A percentile compares a stretch with the other conserved stretches of the same genome.
Conservation (phyloP, 2,113 vertebrate genomes). For the Natator depressus region DNA sequence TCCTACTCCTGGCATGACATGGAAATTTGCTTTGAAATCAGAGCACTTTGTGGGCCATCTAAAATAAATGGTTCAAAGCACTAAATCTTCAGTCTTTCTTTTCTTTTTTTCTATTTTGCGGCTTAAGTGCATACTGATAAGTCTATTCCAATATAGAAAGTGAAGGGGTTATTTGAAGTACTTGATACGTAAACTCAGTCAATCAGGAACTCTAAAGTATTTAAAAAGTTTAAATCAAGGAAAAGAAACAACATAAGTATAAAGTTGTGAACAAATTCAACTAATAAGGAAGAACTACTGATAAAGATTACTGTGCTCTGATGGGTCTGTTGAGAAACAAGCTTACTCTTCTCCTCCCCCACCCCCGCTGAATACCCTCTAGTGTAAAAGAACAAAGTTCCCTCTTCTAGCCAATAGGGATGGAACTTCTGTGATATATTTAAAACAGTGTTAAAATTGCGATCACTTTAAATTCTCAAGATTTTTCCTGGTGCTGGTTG, state of each 20-base stretch:
- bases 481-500: too few species aligned
- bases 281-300: background rate
- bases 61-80: background rate
- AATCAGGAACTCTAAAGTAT: background rate
- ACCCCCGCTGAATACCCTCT: too few species aligned
- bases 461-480: too few species aligned
- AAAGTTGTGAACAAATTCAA: background rate
- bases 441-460: too few species aligned
- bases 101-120: background rate
- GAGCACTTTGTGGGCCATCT: background rate
- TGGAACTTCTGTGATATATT: too few species aligned
- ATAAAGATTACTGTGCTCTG: background rate
- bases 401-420: too few species aligned
- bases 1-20: too few species aligned
- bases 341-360: too few species aligned
- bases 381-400: too few species aligned
- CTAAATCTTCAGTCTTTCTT: background rate
- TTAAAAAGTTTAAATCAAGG: background rate
- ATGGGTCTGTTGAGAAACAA: background rate
- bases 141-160: conserved; percentile 10
- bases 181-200: background rate
- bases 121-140: background rate
- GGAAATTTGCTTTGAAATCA: background rate
- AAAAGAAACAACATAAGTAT: background rate
- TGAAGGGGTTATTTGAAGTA: conserved; percentile 9